Evolutionary conservation across 1,140 invertebrate genomes (phyloP), one percentile per base, ranked within the genome.

Genomic region (Brachionus plicatilis): DNA sequence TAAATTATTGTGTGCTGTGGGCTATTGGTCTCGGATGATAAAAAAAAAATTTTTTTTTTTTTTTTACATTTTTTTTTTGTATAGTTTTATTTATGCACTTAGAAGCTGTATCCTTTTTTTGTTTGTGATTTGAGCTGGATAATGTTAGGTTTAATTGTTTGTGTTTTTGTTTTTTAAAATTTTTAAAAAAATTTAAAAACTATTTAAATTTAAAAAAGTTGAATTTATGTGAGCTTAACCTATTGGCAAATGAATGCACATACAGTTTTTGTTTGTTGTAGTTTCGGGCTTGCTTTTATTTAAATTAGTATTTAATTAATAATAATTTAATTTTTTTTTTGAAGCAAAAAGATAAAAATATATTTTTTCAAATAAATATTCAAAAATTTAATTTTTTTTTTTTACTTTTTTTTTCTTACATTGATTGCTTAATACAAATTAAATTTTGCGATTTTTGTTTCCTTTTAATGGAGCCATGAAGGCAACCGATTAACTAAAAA

Each of bases 41-140:
- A 68, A 37, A 37, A 37, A 37, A 7, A 37, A 33, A 4, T 33
- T 33, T 33, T 37, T 7, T 37, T 37, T 7, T 68, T 43, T 43
- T 72, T 75, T 75, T 75, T 75, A 45, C 70, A 41, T 43, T 75
- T 76, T 76, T 33, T 76, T 76, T 76, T 47, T 76, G 72, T 76
- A 76, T 27, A 76, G 72, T 50, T 76, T 53, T 76, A 76, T 76
- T 76, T 76, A 76, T 76, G 50, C 17, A 60, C 53, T 60, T 50
- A 76, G 50, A 50, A 45, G 17, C 50, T 45, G 43, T 76, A 12
- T 76, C 72, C 72, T 76, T 50, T 37, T 24, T 76, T 33, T 76
- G 43, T 76, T 76, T 47, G 8, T 76, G 53, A 60, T 72, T 37
- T 37, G 33, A 47, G 33, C 29, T 29, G 17, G 1, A 33, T 0